A percentile compares a stretch with the other conserved stretches of the same genome.
Conservation (phyloP, 92 coral and sea anemone species). For the Diadumene lineata region DNA sequence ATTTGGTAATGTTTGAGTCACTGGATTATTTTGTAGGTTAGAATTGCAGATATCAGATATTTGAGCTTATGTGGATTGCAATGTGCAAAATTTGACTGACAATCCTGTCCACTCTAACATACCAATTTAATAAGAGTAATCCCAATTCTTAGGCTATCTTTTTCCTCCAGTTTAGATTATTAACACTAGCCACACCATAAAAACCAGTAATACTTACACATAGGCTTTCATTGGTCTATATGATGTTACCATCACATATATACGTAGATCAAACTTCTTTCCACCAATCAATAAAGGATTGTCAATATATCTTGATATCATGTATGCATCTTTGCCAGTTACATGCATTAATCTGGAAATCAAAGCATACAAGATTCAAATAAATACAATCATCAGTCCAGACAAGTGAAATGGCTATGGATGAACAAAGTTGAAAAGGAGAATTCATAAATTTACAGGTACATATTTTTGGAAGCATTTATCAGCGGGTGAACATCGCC, state of each 20-base stretch:
- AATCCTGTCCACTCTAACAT: too few relatives aligned
- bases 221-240: constrained; percentile 92
- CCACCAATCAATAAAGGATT: constrained; percentile 98
- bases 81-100: too few relatives aligned
- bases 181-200: too few relatives aligned
- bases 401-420: background rate
- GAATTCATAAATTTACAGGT: background rate
- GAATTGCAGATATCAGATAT: too few relatives aligned
- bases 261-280: constrained; percentile 96
- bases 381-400: background rate
- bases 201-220: constrained; percentile 72
- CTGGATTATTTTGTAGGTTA: too few relatives aligned
- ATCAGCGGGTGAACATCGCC: too few relatives aligned
- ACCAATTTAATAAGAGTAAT: too few relatives aligned
- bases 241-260: constrained; percentile 94
- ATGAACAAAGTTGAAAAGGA: background rate
- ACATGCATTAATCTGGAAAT: constrained; percentile 70
- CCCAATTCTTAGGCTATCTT: too few relatives aligned
- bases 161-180: constrained; percentile 1
- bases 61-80: too few relatives aligned
- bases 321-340: constrained; percentile 84
- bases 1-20: too few relatives aligned
- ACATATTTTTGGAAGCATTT: background rate
- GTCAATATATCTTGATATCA: constrained; percentile 94
- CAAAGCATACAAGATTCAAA: too few relatives aligned